phyloP scores from a whole-genome alignment of 2,113 vertebrate genomes.

The Megaceryle torquata region DNA sequence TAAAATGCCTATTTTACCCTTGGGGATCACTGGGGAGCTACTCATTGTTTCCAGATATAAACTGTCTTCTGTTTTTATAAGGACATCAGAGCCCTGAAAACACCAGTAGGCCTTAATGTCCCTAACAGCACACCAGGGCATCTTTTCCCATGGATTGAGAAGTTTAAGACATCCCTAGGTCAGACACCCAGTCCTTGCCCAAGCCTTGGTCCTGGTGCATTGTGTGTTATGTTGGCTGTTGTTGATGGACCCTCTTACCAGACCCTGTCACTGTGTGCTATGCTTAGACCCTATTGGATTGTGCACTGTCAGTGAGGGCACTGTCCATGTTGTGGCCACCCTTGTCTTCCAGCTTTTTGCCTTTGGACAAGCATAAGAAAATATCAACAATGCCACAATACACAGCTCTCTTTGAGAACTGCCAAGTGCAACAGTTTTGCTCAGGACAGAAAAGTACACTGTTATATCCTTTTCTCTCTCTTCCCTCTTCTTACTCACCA shows the following conservation, averaged over 20 bases:
- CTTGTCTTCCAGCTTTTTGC: neutral
- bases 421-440: neutral
- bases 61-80: neutral
- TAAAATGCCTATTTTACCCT: neutral
- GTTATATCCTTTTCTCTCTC: neutral
- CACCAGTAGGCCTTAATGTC: neutral
- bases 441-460: neutral
- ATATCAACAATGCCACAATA: neutral
- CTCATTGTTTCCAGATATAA: neutral
- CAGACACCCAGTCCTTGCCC: neutral
- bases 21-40: neutral
- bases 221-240: accelerated
- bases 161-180: neutral
- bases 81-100: neutral
- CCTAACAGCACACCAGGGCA: neutral
- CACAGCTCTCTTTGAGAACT: neutral
- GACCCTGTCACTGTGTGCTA: neutral
- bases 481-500: neutral
- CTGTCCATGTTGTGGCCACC: neutral
- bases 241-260: neutral
- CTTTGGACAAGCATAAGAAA: neutral
- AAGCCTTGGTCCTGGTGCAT: neutral
- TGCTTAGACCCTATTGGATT: neutral
- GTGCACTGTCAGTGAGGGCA: accelerated
- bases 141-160: accelerated